Evolutionary conservation across 2,797 vertebrate genomes (phyloP), one percentile per base, ranked within the genome.

Genomic region (Phalloptychus januarius): DNA sequence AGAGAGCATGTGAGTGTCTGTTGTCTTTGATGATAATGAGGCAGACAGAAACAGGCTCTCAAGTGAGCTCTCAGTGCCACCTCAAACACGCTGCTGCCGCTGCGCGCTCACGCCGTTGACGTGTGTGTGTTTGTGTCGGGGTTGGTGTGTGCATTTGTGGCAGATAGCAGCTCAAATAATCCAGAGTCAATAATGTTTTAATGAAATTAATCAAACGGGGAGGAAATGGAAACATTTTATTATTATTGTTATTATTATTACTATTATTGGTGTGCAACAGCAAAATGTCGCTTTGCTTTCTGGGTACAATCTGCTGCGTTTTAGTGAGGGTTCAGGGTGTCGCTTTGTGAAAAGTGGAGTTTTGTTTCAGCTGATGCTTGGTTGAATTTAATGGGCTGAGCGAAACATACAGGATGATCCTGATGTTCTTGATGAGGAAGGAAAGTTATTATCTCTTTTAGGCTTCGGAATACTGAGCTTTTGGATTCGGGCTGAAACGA

Each of bases 21-120:
- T 90, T 91, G 89, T 87, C 84, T 90, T 91, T 92, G 89, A 92
- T 92, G 93, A 92, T 92, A 90, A 92, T 91, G 87, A 92, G 84
- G 79, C 84, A 85, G 88, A 88, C 87, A 84, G 86, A 88, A 88
- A 88, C 82, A 77, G 79, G 77, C 87, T 87, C 91, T 90, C 81
- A 83, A 92, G 87, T 84, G 87, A 88, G 85, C 87, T 84, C 80
- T 88, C 84, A 86, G 71, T 78, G 75, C 88, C 82, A 85, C 84
- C 89, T 91, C 79, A 86, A 87, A 91, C 86, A 84, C 86, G 77
- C 33, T 52, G 83, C 81, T 58, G 81, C 80, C 78, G 28, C 72
- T 33, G 45, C 75, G 42, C 5, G 50, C 73, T 28, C 54, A 69
- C 45, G 5, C 45, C 58, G 1, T 65, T 2, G 16, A 13, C 0